Evolutionary conservation across 2,113 vertebrate genomes (phyloP).

Genomic region (Otolemur garnettii): DNA sequence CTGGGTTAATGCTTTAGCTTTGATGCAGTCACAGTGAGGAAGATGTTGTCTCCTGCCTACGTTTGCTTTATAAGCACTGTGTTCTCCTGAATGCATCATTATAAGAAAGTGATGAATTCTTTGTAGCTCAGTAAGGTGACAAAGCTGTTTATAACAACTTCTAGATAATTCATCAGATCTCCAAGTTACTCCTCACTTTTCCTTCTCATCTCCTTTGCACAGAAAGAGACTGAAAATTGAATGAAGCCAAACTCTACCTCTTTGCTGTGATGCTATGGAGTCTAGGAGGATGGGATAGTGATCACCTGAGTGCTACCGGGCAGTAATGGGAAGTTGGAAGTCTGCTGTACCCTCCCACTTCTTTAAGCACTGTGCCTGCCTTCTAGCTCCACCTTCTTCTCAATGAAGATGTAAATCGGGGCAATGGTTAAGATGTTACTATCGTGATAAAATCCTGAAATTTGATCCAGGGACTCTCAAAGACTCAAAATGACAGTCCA

Average conservation of each 20-base stretch:
- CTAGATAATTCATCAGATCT: conserved; percentile 57
- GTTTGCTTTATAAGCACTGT: conserved; percentile 12
- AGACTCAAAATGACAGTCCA: neutral
- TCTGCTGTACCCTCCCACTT: neutral
- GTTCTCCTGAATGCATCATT: conserved; percentile 53
- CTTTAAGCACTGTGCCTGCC: neutral
- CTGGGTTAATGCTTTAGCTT: conserved; percentile 48
- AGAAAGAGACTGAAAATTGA: conserved; percentile 37
- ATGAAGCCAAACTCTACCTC: neutral
- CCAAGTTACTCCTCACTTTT: conserved; percentile 53
- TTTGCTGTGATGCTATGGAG: conserved; percentile 35
- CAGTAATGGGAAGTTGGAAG: neutral
- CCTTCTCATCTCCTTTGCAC: conserved; percentile 33
- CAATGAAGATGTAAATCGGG: neutral
- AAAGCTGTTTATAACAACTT: conserved; percentile 57
- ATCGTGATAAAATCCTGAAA: conserved; percentile 6
- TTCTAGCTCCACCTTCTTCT: conserved; percentile 49
- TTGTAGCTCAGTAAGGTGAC: conserved; percentile 55
- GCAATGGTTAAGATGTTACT: neutral
- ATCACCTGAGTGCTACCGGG: neutral
- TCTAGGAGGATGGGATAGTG: conserved; percentile 2
- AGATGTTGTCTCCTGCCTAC: neutral
- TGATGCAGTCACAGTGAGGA: neutral
- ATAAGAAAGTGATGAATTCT: conserved; percentile 58
- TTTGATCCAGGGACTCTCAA: neutral